phyloP scores from a whole-genome alignment of 2,113 vertebrate species.

The Gobio gobio region DNA sequence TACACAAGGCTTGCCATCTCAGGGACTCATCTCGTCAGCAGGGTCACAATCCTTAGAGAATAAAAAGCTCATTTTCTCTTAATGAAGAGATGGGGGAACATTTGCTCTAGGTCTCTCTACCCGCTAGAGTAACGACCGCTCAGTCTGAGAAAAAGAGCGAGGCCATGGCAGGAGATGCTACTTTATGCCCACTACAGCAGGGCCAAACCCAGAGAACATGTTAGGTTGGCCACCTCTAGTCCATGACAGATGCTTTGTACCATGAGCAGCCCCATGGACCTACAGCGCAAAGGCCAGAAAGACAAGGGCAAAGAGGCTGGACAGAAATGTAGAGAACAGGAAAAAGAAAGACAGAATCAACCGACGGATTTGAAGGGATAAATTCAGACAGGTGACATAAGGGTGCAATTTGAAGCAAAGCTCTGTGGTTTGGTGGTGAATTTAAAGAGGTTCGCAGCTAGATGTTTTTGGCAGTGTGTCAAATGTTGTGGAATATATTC shows the following conservation, averaged over 20 bases:
- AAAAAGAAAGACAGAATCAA: neutral
- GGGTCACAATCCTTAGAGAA: conserved; percentile 40
- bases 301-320: neutral
- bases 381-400: conserved; percentile 19
- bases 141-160: neutral
- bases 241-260: neutral
- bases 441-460: conserved; percentile 9
- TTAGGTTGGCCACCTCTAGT: conserved; percentile 39
- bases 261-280: neutral
- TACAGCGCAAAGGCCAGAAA: neutral
- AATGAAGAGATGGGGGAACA: conserved; percentile 42
- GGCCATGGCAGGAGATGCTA: neutral
- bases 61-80: conserved; percentile 48
- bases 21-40: conserved; percentile 27
- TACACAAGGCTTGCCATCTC: conserved; percentile 12
- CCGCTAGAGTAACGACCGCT: neutral
- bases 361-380: conserved; percentile 18
- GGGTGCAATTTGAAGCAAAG: conserved; percentile 33
- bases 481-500: conserved; percentile 1
- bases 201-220: conserved; percentile 31
- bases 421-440: neutral
- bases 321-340: neutral
- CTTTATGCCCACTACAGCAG: conserved; percentile 7
- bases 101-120: conserved; percentile 7
- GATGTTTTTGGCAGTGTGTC: conserved; percentile 5